Conservation (phyloP, 2,113 vertebrate species). For the Brachyhypopomus occidentalis region DNA sequence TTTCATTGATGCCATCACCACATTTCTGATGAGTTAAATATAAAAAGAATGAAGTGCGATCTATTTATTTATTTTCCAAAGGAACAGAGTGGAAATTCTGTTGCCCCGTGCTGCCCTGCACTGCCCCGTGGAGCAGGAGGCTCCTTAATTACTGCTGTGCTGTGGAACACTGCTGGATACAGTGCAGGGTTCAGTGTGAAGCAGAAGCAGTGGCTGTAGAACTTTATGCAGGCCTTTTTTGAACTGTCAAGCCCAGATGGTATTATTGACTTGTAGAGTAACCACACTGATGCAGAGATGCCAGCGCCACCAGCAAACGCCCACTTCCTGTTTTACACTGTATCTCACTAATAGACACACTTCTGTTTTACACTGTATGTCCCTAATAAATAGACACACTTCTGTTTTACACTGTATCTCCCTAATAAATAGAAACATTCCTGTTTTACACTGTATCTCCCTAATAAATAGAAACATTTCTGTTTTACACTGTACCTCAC, state of each 20-base stretch:
- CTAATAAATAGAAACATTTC: no score
- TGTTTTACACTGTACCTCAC: no score
- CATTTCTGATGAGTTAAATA: constrained; percentile 43
- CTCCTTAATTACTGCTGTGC: constrained; percentile 57
- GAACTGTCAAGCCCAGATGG: constrained; percentile 56
- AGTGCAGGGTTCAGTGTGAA: constrained; percentile 60
- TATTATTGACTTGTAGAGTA: constrained; percentile 54
- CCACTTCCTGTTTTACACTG: constrained; percentile 22
- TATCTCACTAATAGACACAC: no score
- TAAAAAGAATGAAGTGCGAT: constrained; percentile 43
- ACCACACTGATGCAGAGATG: constrained; percentile 29
- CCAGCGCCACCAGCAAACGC: constrained; percentile 22
- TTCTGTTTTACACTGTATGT: not conserved
- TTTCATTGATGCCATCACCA: constrained; percentile 32
- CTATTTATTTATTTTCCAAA: constrained; percentile 9
- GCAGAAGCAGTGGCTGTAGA: constrained; percentile 59
- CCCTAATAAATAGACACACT: constrained; percentile 43
- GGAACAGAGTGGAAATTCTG: constrained; percentile 4
- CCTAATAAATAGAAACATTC: constrained; percentile 41
- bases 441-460: not conserved
- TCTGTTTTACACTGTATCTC: constrained; percentile 3
- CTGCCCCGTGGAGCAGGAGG: constrained; percentile 11
- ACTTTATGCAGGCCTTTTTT: constrained; percentile 57
- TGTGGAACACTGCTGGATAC: constrained; percentile 51
- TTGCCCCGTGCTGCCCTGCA: constrained; percentile 28